A percentile compares a stretch with the other conserved stretches of the same genome.
Conservation (phyloP, 2,888 invertebrate species). For the Parthenolecanium corni region DNA sequence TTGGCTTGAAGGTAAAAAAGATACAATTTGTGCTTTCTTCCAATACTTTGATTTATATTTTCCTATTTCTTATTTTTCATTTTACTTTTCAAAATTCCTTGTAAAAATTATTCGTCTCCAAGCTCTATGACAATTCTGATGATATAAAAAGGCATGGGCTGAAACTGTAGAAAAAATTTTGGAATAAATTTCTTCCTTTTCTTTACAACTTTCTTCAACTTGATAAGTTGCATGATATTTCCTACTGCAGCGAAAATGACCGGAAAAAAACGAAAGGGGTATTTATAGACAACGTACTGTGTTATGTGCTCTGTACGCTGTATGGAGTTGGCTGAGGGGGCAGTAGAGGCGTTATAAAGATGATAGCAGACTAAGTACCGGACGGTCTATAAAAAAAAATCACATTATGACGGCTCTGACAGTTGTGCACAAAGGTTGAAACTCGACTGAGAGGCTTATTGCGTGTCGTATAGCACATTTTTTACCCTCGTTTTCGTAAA, state of each 20-base stretch:
- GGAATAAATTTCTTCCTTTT: no score
- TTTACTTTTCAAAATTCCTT: no score
- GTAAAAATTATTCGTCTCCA: no score
- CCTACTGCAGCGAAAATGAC: slow-evolving; percentile 5
- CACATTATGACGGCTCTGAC: slow-evolving; percentile 17
- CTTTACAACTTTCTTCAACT: no score
- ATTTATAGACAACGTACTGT: slow-evolving; percentile 18
- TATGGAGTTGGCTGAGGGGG: neutral
- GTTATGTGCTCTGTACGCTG: neutral
- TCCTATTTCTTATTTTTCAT: no score
- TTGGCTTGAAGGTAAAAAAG: no score
- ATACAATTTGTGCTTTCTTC: no score
- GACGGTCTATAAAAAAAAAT: slow-evolving; percentile 8
- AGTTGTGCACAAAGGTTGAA: slow-evolving; percentile 10
- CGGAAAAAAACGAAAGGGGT: slow-evolving; percentile 27
- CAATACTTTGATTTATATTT: no score
- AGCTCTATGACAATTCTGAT: no score
- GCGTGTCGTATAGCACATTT: neutral
- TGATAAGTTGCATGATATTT: no score
- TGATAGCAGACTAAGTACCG: slow-evolving; percentile 21
- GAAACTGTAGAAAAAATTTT: no score
- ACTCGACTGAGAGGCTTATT: slow-evolving; percentile 2
- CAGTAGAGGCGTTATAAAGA: slow-evolving; percentile 7
- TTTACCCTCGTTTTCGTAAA: neutral
- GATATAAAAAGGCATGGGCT: no score